Evolutionary conservation across 2,113 vertebrate species (phyloP).

Genomic region (Chloebia gouldiae): DNA sequence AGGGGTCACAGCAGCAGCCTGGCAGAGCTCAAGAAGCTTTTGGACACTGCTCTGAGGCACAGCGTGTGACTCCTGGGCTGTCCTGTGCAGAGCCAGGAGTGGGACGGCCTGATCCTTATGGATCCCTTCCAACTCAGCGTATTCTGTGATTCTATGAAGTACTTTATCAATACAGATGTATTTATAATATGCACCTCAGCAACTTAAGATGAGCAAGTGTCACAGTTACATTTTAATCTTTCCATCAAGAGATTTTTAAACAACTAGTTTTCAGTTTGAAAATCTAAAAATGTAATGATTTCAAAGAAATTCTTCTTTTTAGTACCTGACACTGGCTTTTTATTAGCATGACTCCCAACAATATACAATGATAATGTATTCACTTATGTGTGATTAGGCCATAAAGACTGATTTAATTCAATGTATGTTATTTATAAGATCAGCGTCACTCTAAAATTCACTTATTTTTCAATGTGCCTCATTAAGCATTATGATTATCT

Average conservation of each 20-base stretch:
- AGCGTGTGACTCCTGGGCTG: rapidly evolving
- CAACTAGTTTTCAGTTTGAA: not conserved
- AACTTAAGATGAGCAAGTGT: not conserved
- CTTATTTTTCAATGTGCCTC: not conserved
- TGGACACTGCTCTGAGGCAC: not conserved
- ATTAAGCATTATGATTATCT: not conserved
- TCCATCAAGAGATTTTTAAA: not conserved
- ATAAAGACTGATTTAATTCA: not conserved
- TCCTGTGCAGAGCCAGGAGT: rapidly evolving
- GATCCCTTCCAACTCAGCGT: no score
- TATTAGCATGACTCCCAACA: not conserved
- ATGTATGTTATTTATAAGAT: not conserved
- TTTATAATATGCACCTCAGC: not conserved
- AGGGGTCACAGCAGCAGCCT: not conserved
- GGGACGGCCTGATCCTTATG: no score
- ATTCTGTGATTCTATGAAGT: not conserved
- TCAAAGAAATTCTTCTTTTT: not conserved
- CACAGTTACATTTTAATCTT: not conserved
- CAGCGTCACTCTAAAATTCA: not conserved
- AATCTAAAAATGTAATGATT: not conserved
- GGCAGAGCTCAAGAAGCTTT: rapidly evolving
- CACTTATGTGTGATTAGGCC: not conserved
- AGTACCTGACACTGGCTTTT: not conserved
- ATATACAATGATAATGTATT: not conserved
- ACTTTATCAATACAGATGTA: not conserved